Evolutionary conservation across 2,888 invertebrate species (phyloP), one percentile per base, ranked within the genome.

Genomic region (Anarsia innoxiella): DNA sequence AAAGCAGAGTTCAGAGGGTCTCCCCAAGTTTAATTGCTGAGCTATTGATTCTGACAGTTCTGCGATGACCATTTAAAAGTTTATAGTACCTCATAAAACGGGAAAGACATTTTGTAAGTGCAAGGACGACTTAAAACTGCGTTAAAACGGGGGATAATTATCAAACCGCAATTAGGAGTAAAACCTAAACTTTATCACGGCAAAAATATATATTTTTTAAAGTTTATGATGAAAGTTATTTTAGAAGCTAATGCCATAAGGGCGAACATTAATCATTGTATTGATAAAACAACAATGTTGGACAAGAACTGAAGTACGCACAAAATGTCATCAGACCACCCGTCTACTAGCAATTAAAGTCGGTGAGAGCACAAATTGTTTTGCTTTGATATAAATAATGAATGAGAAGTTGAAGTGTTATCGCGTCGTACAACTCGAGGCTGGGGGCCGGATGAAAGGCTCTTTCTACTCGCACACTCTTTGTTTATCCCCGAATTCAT

Each of bases 401-500:
- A n/a, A n/a, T n/a, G n/a, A n/a, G n/a, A n/a, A 5, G 19, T 19
- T 19, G 8, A 8, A 52, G 56, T 53, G 71, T 67, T 72, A 71
- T 72, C 72, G 56, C 55, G 52, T 49, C 51, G 53, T 51, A 57
- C 66, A 65, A 63, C 53, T 52, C 56, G 56, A 45, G 46, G 49
- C 13, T 9, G 25, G 25, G 6, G 45, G 48, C 56, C 56, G 64
- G 60, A 67, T 68, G 66, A 65, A 70, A 69, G 55, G 64, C 63
- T 66, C 68, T 73, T 71, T 71, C 71, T 72, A n/a, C n/a, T 60
- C 57, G 63, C 54, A 54, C 63, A 61, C 63, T 67, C 73, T 72
- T 71, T 72, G 71, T 71, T 64, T 72, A 64, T 63, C 60, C 64
- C 70, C 70, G 65, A 72, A 72, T 69, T 71, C 69, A 69, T 67